phyloP scores from a whole-genome alignment of 2,113 vertebrate species.

The Dipodomys spectabilis region DNA sequence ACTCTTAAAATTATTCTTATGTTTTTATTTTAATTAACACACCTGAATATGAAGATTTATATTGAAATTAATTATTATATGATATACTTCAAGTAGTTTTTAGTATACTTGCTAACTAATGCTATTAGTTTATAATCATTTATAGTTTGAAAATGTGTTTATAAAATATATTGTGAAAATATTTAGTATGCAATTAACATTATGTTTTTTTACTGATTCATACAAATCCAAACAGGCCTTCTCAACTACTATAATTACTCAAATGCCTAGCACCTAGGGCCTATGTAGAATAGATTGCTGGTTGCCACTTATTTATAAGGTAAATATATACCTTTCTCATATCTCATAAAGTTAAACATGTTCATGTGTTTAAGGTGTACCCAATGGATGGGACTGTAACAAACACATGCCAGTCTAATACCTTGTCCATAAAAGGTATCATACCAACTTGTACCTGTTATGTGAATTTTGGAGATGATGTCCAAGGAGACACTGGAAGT shows the following conservation, averaged over 20 bases:
- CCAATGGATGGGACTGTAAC: not conserved
- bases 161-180: not conserved
- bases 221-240: not conserved
- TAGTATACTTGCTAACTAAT: not conserved
- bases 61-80: constrained; percentile 24
- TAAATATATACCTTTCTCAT: not conserved
- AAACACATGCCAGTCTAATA: not conserved
- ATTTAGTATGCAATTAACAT: constrained; percentile 16
- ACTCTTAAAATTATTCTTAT: constrained; percentile 7
- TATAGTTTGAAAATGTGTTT: not conserved
- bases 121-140: not conserved
- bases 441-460: not conserved
- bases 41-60: not conserved
- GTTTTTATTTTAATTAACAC: constrained; percentile 17
- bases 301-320: not conserved
- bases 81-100: constrained; percentile 37
- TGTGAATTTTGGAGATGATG: not conserved
- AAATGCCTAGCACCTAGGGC: not conserved
- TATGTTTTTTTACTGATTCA: not conserved
- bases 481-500: not conserved
- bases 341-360: not conserved
- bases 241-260: not conserved
- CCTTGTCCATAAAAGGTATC: not conserved
- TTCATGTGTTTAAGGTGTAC: not conserved
- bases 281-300: not conserved